Evolutionary conservation across 1,140 invertebrate species (phyloP).

Genomic region (Formica exsecta): DNA sequence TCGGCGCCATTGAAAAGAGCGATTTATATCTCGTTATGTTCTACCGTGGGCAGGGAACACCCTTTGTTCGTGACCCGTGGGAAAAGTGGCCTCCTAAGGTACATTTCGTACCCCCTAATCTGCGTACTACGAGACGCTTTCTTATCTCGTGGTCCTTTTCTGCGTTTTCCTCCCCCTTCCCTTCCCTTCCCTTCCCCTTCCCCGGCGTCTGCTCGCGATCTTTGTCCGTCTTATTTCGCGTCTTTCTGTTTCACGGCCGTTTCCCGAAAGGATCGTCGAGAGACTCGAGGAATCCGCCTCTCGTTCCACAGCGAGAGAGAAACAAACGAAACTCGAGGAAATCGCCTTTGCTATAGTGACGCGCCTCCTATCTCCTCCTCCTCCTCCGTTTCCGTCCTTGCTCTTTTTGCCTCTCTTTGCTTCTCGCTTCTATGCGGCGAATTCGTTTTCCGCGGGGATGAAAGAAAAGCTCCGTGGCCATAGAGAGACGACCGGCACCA

Average conservation of each 20-base stretch:
- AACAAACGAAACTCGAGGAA: slow-evolving; percentile 74
- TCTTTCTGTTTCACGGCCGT: slow-evolving; percentile 26
- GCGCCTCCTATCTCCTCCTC: neutral
- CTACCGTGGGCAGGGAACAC: neutral
- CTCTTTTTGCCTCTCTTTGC: neutral
- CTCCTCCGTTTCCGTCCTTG: too few relatives aligned
- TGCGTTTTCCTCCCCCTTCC: neutral
- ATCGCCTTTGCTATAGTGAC: slow-evolving; percentile 69
- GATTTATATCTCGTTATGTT: slow-evolving; percentile 73
- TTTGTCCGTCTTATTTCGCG: slow-evolving; percentile 22
- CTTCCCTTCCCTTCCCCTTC: neutral
- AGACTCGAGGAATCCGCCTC: slow-evolving; percentile 52
- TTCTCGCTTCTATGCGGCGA: slow-evolving; percentile 34
- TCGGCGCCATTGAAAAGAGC: slow-evolving; percentile 54
- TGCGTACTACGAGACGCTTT: slow-evolving; percentile 66
- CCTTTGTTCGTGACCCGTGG: slow-evolving; percentile 51
- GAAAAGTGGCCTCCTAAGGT: slow-evolving; percentile 75
- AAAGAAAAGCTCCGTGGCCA: slow-evolving; percentile 64
- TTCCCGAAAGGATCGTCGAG: slow-evolving; percentile 61
- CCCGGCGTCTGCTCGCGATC: neutral
- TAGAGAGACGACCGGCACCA: slow-evolving; percentile 34
- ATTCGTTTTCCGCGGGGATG: slow-evolving; percentile 72
- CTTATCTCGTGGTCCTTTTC: slow-evolving; percentile 65
- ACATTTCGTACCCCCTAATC: slow-evolving; percentile 74
- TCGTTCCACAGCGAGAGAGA: slow-evolving; percentile 70